A percentile compares a stretch with the other conserved stretches of the same genome.
phyloP scores from a whole-genome alignment of 2,888 invertebrate species.

The Gisinianus flammeolus region DNA sequence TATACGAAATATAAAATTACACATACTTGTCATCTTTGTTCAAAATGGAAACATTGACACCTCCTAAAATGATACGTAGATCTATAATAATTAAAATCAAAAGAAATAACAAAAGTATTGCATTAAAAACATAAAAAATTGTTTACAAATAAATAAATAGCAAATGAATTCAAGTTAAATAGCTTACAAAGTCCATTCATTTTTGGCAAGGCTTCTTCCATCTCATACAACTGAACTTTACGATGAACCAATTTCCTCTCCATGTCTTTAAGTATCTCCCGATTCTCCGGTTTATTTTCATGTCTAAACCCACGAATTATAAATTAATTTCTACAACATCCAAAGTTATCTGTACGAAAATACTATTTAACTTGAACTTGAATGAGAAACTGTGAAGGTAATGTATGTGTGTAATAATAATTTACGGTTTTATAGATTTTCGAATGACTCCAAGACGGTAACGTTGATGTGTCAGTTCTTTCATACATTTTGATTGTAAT shows the following conservation, averaged over 20 bases:
- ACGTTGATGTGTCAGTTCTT: conserved; percentile 87
- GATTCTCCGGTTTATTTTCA: conserved; percentile 58
- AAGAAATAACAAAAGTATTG: too few species aligned
- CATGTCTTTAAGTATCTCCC: conserved; percentile 66
- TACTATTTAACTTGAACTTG: not conserved
- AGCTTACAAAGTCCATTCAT: conserved; percentile 75
- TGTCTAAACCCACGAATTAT: conserved; percentile 33
- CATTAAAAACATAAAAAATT: too few species aligned
- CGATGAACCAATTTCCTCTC: conserved; percentile 81
- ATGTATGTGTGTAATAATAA: conserved; percentile 43
- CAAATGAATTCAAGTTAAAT: too few species aligned
- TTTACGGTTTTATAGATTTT: conserved; percentile 80
- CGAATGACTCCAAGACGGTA: conserved; percentile 85
- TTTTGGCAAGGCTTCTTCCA: conserved; percentile 92
- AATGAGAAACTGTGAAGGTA: too few species aligned
- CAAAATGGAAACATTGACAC: conserved; percentile 95
- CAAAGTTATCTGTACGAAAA: not conserved
- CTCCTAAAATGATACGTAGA: conserved; percentile 92
- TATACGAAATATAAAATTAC: conserved; percentile 12
- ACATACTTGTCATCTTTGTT: conserved; percentile 92
- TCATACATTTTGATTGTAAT: conserved; percentile 84
- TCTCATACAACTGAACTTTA: conserved; percentile 84
- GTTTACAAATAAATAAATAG: too few species aligned
- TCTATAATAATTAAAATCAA: conserved; percentile 62
- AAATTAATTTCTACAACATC: not conserved